These are phyloP conservation scores for Orycteropus afer DNA, from an alignment of 2,113 vertebrate genomes.

Conservation along the genomic window DNA sequence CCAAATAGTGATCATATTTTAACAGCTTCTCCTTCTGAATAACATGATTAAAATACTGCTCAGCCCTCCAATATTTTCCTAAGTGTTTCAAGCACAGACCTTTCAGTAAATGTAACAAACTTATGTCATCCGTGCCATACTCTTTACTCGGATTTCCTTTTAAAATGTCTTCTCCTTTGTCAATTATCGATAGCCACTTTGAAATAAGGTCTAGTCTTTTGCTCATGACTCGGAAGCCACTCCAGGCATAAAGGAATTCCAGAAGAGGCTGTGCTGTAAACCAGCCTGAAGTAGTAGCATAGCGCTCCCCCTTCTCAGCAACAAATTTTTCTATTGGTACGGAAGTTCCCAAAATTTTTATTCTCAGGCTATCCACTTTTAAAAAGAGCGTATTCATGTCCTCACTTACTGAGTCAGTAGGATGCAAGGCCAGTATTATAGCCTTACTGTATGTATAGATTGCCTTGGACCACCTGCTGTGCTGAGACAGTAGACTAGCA, in stretches of 20 bases:
- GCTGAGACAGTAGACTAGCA: conserved; percentile 86
- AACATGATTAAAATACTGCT: conserved; percentile 70
- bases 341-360: conserved; percentile 65
- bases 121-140: conserved; percentile 69
- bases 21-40: conserved; percentile 72
- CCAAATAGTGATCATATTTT: conserved; percentile 76
- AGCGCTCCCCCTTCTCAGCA: conserved; percentile 69
- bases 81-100: conserved; percentile 74
- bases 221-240: conserved; percentile 76
- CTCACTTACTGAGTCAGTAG: conserved; percentile 86
- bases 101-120: conserved; percentile 72
- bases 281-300: conserved; percentile 54
- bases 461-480: conserved; percentile 93
- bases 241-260: conserved; percentile 78
- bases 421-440: conserved; percentile 90
- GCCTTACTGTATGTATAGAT: conserved; percentile 91
- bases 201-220: conserved; percentile 68
- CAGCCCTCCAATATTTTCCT: conserved; percentile 54
- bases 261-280: conserved; percentile 73
- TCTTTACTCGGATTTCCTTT: conserved; percentile 47
- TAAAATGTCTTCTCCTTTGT: conserved; percentile 69
- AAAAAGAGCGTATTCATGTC: conserved; percentile 87
- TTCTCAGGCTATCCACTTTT: conserved; percentile 58
- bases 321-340: conserved; percentile 74
- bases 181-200: conserved; percentile 70